Conservation (phyloP, 2,113 vertebrate genomes). For the Trematocara stigmaticum region DNA sequence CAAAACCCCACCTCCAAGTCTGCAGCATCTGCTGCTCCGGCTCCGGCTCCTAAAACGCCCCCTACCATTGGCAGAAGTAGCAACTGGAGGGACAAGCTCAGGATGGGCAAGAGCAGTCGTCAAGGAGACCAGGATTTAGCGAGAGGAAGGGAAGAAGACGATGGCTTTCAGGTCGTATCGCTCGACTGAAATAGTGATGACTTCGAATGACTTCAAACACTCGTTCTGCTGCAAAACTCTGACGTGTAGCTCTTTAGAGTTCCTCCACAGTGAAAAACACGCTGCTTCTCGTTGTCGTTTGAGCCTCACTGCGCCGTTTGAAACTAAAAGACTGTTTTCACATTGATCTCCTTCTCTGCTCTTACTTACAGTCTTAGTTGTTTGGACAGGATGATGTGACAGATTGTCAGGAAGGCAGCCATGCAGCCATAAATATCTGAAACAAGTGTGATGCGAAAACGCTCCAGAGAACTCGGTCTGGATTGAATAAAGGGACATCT, state of each 20-base stretch:
- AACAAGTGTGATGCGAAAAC: background rate
- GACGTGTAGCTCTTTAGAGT: background rate
- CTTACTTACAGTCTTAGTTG: background rate
- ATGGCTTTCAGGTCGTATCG: slow-evolving; percentile 51
- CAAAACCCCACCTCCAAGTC: slow-evolving; percentile 21
- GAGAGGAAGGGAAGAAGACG: background rate
- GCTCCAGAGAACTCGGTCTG: background rate
- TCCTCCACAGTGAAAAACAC: background rate
- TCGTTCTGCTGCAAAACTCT: background rate
- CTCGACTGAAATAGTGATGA: slow-evolving; percentile 39
- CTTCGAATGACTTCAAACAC: background rate
- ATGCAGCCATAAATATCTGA: background rate
- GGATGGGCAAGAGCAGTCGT: slow-evolving; percentile 1
- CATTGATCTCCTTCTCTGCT: background rate
- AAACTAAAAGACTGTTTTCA: background rate
- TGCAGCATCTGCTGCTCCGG: background rate
- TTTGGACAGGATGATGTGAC: background rate
- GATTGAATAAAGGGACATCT: background rate
- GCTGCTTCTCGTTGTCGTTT: background rate
- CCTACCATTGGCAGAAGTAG: background rate
- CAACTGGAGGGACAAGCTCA: slow-evolving; percentile 58
- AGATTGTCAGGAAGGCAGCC: background rate
- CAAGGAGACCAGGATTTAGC: background rate
- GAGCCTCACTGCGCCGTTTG: background rate
- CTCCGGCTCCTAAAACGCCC: background rate